Evolutionary conservation across 2,797 vertebrate genomes (phyloP).

Genomic region (Paguma larvata): DNA sequence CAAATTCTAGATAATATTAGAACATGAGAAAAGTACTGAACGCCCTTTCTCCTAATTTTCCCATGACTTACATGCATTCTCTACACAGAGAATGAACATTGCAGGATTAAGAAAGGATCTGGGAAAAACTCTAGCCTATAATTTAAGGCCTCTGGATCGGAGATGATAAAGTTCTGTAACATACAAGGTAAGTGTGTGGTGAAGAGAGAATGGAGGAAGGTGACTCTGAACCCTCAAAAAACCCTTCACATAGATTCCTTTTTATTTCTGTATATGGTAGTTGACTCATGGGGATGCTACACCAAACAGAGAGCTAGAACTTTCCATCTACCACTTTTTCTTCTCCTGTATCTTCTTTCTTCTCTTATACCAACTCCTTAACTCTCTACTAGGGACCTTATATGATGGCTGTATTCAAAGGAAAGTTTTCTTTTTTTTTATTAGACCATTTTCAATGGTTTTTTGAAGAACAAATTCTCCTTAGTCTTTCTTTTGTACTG

Average conservation of each 20-base stretch:
- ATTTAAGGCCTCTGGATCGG: background rate
- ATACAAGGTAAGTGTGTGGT: background rate
- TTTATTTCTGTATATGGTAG: background rate
- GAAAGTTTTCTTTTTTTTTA: background rate
- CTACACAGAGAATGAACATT: background rate
- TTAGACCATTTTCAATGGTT: slow-evolving; percentile 14
- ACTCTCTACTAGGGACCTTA: background rate
- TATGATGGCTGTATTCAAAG: background rate
- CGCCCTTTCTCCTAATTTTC: background rate
- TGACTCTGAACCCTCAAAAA: background rate
- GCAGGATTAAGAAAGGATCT: background rate
- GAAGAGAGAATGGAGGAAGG: accelerated
- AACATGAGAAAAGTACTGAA: background rate
- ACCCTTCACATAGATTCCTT: background rate
- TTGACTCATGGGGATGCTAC: background rate
- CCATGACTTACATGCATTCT: background rate
- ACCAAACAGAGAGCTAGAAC: background rate
- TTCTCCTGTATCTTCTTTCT: background rate
- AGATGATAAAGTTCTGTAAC: background rate
- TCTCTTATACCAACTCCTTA: background rate
- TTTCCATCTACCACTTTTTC: background rate
- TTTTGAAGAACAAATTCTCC: slow-evolving; percentile 45
- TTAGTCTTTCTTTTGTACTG: slow-evolving; percentile 16
- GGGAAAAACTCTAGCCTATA: background rate
- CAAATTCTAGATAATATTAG: background rate